Percentiles rank a stretch among this genome's conserved stretches.
These are phyloP conservation scores for Ellobium chinense DNA, from an alignment of 2,888 invertebrate species.

Conservation along the genomic window DNA sequence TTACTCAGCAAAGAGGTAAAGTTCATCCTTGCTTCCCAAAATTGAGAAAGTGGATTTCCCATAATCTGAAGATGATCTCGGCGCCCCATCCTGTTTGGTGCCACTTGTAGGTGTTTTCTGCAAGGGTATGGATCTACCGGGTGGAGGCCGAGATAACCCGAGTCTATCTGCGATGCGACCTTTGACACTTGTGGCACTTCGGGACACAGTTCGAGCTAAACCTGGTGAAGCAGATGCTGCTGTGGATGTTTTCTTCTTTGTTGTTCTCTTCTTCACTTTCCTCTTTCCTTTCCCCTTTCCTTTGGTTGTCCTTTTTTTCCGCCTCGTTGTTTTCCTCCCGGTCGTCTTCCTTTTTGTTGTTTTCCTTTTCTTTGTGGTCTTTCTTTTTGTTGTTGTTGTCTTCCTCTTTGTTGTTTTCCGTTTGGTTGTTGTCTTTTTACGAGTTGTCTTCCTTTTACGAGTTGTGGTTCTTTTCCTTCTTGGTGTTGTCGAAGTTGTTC, in stretches of 20 bases:
- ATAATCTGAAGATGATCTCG: constrained; percentile 19
- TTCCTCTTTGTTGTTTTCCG: constrained; percentile 51
- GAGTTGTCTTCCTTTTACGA: constrained; percentile 48
- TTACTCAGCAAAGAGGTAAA: constrained; percentile 75
- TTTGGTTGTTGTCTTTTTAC: constrained; percentile 51
- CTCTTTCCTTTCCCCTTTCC: constrained; percentile 37
- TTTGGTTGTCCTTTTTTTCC: constrained; percentile 30
- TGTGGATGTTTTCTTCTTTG: not conserved
- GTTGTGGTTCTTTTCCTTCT: constrained; percentile 48
- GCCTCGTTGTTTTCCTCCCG: constrained; percentile 31
- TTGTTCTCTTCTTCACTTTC: constrained; percentile 20
- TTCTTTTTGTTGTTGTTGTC: constrained; percentile 47
- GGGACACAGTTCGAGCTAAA: not conserved
- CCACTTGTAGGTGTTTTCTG: constrained; percentile 57
- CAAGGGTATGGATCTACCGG: constrained; percentile 69
- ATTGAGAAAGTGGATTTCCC: constrained; percentile 64
- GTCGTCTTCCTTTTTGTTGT: constrained; percentile 40
- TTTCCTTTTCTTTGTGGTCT: constrained; percentile 6
- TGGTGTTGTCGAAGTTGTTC: not conserved
- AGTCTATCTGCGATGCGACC: constrained; percentile 67
- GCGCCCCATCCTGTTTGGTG: not conserved
- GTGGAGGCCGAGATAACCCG: constrained; percentile 67
- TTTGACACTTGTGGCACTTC: constrained; percentile 44
- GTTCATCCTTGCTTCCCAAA: constrained; percentile 81
- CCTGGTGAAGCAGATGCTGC: not conserved